Base-by-base conservation (phyloP, 2,113 vertebrate genomes). In the Scortum barcoo region DNA sequence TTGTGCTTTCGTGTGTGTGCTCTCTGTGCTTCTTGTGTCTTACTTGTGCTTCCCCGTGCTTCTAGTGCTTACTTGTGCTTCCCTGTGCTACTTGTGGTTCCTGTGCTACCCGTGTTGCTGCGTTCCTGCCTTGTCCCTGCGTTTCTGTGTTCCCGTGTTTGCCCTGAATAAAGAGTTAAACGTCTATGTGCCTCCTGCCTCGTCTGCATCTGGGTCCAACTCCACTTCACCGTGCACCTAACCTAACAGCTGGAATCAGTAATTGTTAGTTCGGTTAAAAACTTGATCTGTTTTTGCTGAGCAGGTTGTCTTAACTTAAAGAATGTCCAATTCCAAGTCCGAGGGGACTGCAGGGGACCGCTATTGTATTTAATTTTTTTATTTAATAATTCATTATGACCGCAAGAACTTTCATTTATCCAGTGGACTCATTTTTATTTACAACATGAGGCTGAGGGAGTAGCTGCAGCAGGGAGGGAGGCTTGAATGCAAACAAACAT, bases 381-480 rank as follows among this genome's bases (percentile, higher is more conserved):
- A 71, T 70, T 26, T 7, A 50, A 44, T 7, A 46, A 81, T 67
- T 69, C 69, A 80, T 48, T 69, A 38, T 40, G 22, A 62, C 62
- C 3, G 4, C n/a, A 50, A 62, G 16, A 75, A 63, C 30, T 12
- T 24, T 22, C 16, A 78, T 83, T 70, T 46, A 73, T 61, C n/a
- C n/a, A 7, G 20, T 50, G 5, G 19, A 56, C 71, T 66, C 63
- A 36, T 70, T 88, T 58, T 77, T 74, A 75, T 82, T 86, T 86
- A 62, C 12, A 57, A 66, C 75, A 75, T 0, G 0, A 48, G 24
- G 26, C 63, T 48, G 19, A 44, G 28, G 26, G 58, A 71, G 79
- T 36, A 40, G 56, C 42, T 46, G 48, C 42, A 44, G 66, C n/a
- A 50, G 48, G 22, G 28, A 70, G 58, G 54, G n/a, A 69, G 28